Base-by-base conservation (phyloP, 2,113 vertebrate genomes). In the Sapajus apella region DNA sequence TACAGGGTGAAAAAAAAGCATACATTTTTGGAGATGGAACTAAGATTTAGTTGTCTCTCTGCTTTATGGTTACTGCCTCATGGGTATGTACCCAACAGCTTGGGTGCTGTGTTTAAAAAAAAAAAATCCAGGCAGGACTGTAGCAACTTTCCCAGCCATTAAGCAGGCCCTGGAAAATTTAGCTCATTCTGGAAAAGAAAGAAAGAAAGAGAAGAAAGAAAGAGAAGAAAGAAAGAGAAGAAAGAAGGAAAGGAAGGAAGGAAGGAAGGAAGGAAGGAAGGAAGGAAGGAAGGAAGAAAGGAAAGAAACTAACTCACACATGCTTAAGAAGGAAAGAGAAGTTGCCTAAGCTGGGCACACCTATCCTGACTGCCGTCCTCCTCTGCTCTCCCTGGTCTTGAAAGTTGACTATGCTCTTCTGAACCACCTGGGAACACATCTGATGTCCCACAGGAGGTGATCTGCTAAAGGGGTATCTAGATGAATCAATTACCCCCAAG, bases 11-110 rank as follows among this genome's bases (percentile, higher is more conserved):
- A 5, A 37, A 75, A 17, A 72, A 87, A 68, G 35, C 77, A 98
- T 90, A 86, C 82, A 95, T 97, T 56, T 96, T 97, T 95, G 89
- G 97, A 98, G 87, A 92, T 97, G 92, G 97, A 98, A 91, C 45
- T 55, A 80, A 93, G 81, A 97, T 97, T 97, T 98, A 98, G 95
- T 96, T 98, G 95, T 94, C 55, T 96, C 91, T 95, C 92, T 66
- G 79, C 97, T 98, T 98, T 96, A 96, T 90, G 85, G 81, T 96
- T 97, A 95, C 82, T 81, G 85, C 91, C 87, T 95, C 64, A 72
- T n/a, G 95, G 92, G 95, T 91, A 32, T 89, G 97, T 97, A 66
- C 96, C 88, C 50, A 16, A 70, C 2, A 1, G 96, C 90, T 94
- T 90, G 89, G 93, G 55, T 40, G 96, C 52, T 95, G 10, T 61